These are phyloP conservation scores for Holacanthus passer DNA, from an alignment of 2,113 vertebrate genomes.

Conservation along the genomic window DNA sequence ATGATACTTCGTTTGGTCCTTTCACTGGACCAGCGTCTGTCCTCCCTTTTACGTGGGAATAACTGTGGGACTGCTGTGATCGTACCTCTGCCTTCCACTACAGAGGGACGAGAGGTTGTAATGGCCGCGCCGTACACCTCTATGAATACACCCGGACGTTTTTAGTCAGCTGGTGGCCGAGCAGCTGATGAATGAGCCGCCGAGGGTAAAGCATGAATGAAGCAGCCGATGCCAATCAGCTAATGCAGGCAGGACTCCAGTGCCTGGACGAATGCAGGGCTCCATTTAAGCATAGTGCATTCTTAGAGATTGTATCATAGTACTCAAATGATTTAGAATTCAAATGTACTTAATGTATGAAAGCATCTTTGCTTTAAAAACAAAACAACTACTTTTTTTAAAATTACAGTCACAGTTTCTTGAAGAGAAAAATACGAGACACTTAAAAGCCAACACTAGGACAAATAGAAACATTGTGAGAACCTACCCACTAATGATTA, in stretches of 20 bases:
- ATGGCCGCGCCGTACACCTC: not conserved
- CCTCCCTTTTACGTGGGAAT: too few species aligned
- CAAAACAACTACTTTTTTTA: too few species aligned
- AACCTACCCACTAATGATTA: not conserved
- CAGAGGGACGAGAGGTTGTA: not conserved
- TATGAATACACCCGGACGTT: not conserved
- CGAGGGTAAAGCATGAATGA: not conserved
- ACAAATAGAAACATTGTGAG: not conserved
- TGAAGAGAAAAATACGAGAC: too few species aligned
- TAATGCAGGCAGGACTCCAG: not conserved
- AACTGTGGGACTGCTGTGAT: not conserved
- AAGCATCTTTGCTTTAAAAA: too few species aligned
- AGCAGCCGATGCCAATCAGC: slow-evolving; percentile 1
- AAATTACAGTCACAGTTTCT: too few species aligned
- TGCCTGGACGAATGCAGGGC: too few species aligned
- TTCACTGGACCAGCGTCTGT: not conserved
- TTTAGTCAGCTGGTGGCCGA: too few species aligned
- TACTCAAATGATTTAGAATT: too few species aligned
- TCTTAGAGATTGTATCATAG: not conserved
- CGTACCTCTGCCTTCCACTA: not conserved
- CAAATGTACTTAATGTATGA: too few species aligned
- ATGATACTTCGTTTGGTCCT: not conserved
- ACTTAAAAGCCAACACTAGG: too few species aligned
- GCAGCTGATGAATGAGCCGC: not conserved
- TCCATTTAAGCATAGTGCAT: not conserved